Evolutionary conservation across 2,888 invertebrate genomes (phyloP), one percentile per base, ranked within the genome.

Genomic region (Apamea epomidion): DNA sequence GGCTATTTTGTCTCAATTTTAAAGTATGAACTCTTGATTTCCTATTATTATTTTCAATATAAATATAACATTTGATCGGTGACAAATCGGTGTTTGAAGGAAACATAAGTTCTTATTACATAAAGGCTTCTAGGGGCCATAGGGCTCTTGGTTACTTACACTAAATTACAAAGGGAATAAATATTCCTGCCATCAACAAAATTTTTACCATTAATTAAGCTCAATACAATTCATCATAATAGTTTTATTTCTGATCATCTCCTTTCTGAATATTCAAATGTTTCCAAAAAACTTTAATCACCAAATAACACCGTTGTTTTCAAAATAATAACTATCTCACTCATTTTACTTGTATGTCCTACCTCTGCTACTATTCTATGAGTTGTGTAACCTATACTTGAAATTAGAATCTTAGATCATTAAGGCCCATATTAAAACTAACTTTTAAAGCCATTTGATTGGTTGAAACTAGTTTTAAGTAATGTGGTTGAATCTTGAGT

Each of bases 51-150:
- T 54, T 72, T 54, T 60, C 42, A 83, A 64, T 83, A 83, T 84
- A 78, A 81, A 78, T 89, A 81, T 68, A 81, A 74, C 42, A 76
- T 87, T 88, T 88, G 88, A 86, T 90, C 89, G 86, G 81, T 76
- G 82, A 87, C 81, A 69, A 81, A 80, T 51, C 37, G 73, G 75
- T 81, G 76, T 77, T 76, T 80, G 54, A 82, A 87, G 82, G 76
- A 82, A 84, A 87, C 68, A 80, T 69, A 80, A 74, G 68, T 74
- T 76, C 48, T 69, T 74, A 68, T 77, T 74, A 58, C 16, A 78
- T 69, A 82, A 10, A 71, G 37, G 76, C 16, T 79, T 74, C 37
- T 64, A 60, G 81, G 86, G 87, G 81, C 85, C 89, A 88, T 89
- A 90, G 78, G 87, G 90, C 79, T 79, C n/a, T 80, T 62, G 62